Evolutionary conservation across 2,888 invertebrate genomes (phyloP).

Genomic region (Nemotelus pantherinus): DNA sequence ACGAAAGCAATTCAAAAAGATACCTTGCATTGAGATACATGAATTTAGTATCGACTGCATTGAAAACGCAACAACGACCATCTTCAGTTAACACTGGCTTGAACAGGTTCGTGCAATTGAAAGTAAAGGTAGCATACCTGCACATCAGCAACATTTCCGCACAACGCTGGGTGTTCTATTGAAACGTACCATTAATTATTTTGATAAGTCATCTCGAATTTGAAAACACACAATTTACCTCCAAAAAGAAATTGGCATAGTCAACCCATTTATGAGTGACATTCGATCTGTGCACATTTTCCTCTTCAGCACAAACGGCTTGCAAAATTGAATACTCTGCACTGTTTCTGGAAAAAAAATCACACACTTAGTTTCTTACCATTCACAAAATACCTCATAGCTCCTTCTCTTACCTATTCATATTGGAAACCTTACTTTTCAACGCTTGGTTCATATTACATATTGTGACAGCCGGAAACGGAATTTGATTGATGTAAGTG

Average conservation of each 20-base stretch:
- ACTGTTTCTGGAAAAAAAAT: constrained; percentile 37
- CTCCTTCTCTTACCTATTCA: constrained; percentile 55
- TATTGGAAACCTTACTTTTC: constrained; percentile 69
- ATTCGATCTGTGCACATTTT: neutral
- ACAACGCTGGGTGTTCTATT: constrained; percentile 72
- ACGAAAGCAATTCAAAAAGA: no score
- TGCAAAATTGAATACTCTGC: constrained; percentile 57
- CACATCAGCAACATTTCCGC: constrained; percentile 77
- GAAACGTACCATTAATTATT: neutral
- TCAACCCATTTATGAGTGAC: constrained; percentile 1
- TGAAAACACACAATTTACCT: neutral
- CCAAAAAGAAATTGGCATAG: constrained; percentile 12
- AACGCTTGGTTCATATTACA: constrained; percentile 86
- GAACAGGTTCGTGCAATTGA: constrained; percentile 75
- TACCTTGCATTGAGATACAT: constrained; percentile 66
- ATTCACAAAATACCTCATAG: neutral
- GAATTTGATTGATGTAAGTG: constrained; percentile 73
- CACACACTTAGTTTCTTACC: no score
- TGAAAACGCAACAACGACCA: constrained; percentile 86
- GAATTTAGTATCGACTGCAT: constrained; percentile 74
- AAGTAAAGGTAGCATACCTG: constrained; percentile 70
- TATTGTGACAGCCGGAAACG: constrained; percentile 85
- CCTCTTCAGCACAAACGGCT: constrained; percentile 55
- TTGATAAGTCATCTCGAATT: neutral
- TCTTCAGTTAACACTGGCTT: constrained; percentile 82